Evolutionary conservation across 2,113 vertebrate genomes (phyloP).

Genomic region (Sorex fumeus): DNA sequence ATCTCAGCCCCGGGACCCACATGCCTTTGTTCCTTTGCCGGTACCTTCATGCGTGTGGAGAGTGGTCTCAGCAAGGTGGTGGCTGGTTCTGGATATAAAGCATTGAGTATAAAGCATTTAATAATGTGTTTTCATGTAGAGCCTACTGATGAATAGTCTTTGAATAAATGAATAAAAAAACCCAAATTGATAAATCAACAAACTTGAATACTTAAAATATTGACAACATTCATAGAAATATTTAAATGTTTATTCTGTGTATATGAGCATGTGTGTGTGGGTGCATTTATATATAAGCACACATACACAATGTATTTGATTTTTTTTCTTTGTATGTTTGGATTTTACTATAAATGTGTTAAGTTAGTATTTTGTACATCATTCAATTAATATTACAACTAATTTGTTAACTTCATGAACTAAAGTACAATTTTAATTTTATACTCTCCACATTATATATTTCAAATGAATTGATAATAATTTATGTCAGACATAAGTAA

Average conservation of each 20-base stretch:
- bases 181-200: conserved; percentile 19
- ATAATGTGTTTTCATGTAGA: not conserved
- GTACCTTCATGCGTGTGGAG: no score
- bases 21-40: no score
- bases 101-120: conserved; percentile 35
- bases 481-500: conserved; percentile 42
- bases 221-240: conserved; percentile 27
- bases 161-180: conserved; percentile 33
- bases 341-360: conserved; percentile 1
- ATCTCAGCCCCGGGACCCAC: no score
- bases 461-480: conserved; percentile 68
- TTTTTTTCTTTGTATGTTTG: not conserved
- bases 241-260: conserved; percentile 10
- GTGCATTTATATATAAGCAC: not conserved
- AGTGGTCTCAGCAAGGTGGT: no score
- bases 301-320: not conserved
- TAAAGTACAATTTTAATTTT: conserved; percentile 51
- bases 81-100: no score
- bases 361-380: conserved; percentile 54
- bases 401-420: conserved; percentile 60
- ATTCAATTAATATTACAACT: conserved; percentile 53
- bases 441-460: conserved; percentile 7
- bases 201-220: conserved; percentile 31
- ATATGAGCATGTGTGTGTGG: not conserved
- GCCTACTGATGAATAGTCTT: conserved; percentile 30